Evolutionary conservation across 2,113 vertebrate species (phyloP).

Genomic region (Rhagologus leucostigma): DNA sequence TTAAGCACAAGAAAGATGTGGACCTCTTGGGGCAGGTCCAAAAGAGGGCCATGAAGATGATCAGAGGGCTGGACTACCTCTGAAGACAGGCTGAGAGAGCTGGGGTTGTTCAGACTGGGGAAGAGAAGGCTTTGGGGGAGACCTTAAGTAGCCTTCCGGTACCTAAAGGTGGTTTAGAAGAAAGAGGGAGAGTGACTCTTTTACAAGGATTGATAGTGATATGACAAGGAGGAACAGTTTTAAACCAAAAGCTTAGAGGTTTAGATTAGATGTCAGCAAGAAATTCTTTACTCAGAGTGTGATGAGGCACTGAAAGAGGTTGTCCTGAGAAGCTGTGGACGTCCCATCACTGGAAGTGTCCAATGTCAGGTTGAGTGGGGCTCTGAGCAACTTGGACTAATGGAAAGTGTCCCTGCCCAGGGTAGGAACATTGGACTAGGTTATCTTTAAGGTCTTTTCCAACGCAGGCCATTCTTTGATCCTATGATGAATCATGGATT

Average conservation of each 20-base stretch:
- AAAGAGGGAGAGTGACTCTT: neutral
- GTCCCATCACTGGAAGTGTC: neutral
- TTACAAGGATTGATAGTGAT: neutral
- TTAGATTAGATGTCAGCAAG: neutral
- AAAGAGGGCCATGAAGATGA: neutral
- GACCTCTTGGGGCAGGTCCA: neutral
- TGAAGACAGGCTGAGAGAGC: neutral
- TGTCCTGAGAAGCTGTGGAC: neutral
- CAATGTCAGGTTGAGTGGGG: neutral
- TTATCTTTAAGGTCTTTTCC: neutral
- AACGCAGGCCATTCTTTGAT: fast-evolving
- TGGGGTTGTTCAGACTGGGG: neutral
- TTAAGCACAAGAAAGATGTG: neutral
- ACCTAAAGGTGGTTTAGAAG: neutral
- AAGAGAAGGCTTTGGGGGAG: neutral
- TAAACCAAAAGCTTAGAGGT: neutral
- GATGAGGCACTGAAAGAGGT: neutral
- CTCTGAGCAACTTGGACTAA: no score
- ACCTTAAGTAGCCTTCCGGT: neutral
- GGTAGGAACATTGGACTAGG: no score
- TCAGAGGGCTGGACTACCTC: neutral
- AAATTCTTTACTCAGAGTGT: neutral
- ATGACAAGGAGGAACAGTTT: neutral
- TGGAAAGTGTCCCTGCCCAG: neutral
- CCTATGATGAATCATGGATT: neutral